Percentiles rank a stretch among this genome's conserved stretches.
These are phyloP conservation scores for Eilema depressum DNA, from an alignment of 2,888 invertebrate genomes.

Conservation along the genomic window DNA sequence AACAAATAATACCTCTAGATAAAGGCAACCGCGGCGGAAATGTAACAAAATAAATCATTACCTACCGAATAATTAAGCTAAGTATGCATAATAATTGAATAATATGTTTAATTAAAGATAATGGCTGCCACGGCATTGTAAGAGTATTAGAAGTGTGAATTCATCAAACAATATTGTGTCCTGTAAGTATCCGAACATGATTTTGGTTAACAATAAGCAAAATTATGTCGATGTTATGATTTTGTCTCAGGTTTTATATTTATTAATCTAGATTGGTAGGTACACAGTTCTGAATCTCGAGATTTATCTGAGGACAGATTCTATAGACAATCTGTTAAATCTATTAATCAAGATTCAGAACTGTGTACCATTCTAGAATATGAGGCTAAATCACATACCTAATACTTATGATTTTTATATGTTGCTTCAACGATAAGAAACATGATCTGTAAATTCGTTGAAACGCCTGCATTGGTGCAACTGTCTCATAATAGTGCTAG, in stretches of 20 bases:
- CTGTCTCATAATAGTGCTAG: no score
- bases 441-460: no score
- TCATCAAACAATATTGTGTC: background rate
- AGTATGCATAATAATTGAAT: slow-evolving; percentile 14
- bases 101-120: slow-evolving; percentile 17
- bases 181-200: background rate
- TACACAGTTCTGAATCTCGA: no score
- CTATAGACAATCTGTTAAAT: no score
- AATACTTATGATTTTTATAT: no score
- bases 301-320: no score
- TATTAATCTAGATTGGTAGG: no score
- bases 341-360: no score
- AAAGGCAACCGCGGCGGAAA: slow-evolving; percentile 1
- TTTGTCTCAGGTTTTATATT: background rate
- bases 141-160: background rate
- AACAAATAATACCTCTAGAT: background rate
- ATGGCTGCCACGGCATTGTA: background rate
- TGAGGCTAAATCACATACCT: no score
- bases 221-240: background rate
- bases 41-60: slow-evolving; percentile 6
- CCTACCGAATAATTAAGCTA: slow-evolving; percentile 10
- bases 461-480: no score
- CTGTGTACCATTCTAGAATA: no score
- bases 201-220: background rate
- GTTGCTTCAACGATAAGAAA: no score